These are phyloP conservation scores for Cuculus canorus DNA, from an alignment of 2,797 vertebrate genomes.

Conservation along the genomic window DNA sequence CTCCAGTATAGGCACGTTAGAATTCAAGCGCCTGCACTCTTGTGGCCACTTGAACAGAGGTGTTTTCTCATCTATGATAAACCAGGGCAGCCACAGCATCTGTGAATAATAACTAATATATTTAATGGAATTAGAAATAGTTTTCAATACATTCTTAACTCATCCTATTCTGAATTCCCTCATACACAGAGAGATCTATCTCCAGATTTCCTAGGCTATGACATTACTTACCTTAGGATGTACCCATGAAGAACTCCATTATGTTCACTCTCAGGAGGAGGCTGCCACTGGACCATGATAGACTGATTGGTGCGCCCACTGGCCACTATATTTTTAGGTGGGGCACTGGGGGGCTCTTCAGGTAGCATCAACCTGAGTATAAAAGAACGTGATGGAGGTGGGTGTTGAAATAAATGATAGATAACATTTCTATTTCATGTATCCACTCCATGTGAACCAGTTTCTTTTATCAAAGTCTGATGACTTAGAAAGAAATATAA, in stretches of 20 bases:
- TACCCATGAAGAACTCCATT: slow-evolving; percentile 93
- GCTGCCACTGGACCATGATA: slow-evolving; percentile 99
- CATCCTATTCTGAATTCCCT: background rate
- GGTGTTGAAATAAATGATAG: background rate
- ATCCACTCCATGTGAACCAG: background rate
- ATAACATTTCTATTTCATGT: background rate
- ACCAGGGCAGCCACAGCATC: background rate
- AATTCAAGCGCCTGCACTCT: background rate
- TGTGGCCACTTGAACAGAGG: background rate
- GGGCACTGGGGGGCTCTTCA: slow-evolving; percentile 93
- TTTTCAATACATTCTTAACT: background rate
- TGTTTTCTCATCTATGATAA: background rate
- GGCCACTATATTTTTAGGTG: slow-evolving; percentile 94
- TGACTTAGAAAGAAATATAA: slow-evolving; percentile 26
- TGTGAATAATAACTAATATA: background rate
- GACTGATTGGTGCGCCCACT: slow-evolving; percentile 96
- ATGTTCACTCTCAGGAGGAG: slow-evolving; percentile 91
- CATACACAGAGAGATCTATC: accelerated
- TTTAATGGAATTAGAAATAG: background rate
- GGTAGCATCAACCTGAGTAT: slow-evolving; percentile 87
- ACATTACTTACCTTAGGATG: slow-evolving; percentile 84
- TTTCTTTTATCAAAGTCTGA: background rate
- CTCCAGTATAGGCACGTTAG: background rate
- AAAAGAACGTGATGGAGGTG: background rate
- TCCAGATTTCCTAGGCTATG: background rate